These are phyloP conservation scores for Drosophila rubida DNA, from an alignment of 2,888 invertebrate genomes.

Conservation along the genomic window DNA sequence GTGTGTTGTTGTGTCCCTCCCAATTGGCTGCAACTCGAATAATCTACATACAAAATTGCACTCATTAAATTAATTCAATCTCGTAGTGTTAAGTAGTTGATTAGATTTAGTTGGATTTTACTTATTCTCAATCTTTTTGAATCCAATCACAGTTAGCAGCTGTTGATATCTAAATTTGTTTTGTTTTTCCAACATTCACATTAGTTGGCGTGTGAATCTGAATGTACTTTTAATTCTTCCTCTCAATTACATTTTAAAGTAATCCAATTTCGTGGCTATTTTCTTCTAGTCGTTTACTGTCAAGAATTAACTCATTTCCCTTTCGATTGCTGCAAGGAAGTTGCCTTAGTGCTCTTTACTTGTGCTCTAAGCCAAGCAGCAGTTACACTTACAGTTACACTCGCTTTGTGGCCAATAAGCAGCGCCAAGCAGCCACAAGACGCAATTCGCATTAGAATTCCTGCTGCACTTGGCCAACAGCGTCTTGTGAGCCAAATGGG, in stretches of 20 bases:
- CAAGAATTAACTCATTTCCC: too few species aligned
- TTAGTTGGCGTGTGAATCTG: too few species aligned
- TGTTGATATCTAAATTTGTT: neutral
- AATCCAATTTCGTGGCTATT: too few species aligned
- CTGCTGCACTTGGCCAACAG: conserved; percentile 18
- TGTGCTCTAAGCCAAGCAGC: neutral
- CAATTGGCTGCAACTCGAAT: conserved; percentile 17
- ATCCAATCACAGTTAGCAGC: neutral
- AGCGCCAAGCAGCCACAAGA: conserved; percentile 12
- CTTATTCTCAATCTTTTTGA: neutral
- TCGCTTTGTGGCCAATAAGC: conserved; percentile 15
- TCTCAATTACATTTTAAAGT: neutral
- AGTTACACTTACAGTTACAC: conserved; percentile 7
- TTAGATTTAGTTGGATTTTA: neutral
- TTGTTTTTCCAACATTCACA: too few species aligned
- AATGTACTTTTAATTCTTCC: too few species aligned
- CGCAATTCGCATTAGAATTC: conserved; percentile 4
- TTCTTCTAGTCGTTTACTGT: too few species aligned
- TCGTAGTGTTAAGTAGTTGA: conserved; percentile 8
- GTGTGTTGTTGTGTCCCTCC: conserved; percentile 1
- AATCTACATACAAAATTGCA: conserved; percentile 2
- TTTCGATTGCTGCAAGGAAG: too few species aligned
- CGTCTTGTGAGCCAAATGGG: conserved; percentile 8
- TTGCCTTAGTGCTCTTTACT: too few species aligned
- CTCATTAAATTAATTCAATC: neutral